Base-by-base conservation (phyloP, 2,113 vertebrate species). In the Poeciliopsis prolifica region DNA sequence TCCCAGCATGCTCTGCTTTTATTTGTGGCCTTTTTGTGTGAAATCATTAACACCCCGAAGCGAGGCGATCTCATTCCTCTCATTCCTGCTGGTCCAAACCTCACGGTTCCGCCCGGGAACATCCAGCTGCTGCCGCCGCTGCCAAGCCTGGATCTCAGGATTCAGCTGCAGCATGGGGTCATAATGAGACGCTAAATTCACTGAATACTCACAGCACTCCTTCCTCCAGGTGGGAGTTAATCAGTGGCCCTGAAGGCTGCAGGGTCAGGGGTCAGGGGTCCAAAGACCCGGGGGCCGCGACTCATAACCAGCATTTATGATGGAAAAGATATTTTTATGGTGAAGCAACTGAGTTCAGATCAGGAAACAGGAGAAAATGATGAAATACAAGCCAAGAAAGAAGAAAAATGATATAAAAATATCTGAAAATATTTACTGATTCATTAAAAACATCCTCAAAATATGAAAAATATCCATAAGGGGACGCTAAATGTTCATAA, bases 1-100 rank as follows among this genome's bases (percentile, higher is more conserved):
- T 81, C 79, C 73, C 70, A 78, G 80, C 64, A 75, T 62, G 30
- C 77, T 80, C 68, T 54, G 70, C 26, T 72, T 74, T 82, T 54
- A 74, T 22, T 3, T 60, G 58, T 30, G 61, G 72, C 37, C n/a
- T n/a, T 67, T 24, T 24, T 54, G 33, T 54, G 65, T 31, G 40
- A 54, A 29, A n/a, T 26, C 28, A 13, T 24, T 22, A 54, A 51
- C 54, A 24, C 64, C 68, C 37, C 26, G 37, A 17, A 37, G 30
- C 65, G 30, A 68, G 33, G 51, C 9, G 51, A 68, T 75, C 24
- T 60, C 68, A 75, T 79, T 79, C 68, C 68, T 71, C 0, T 78
- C 54, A 7, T 78, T 83, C 64, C 60, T 48, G 33, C n/a, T 54
- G 24, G 24, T 37, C 17, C 58, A 28, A 35, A 61, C 9, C 63